Percentiles rank a stretch among this genome's conserved stretches.
phyloP scores from a whole-genome alignment of 2,113 vertebrate genomes.

The Aegithalos caudatus region DNA sequence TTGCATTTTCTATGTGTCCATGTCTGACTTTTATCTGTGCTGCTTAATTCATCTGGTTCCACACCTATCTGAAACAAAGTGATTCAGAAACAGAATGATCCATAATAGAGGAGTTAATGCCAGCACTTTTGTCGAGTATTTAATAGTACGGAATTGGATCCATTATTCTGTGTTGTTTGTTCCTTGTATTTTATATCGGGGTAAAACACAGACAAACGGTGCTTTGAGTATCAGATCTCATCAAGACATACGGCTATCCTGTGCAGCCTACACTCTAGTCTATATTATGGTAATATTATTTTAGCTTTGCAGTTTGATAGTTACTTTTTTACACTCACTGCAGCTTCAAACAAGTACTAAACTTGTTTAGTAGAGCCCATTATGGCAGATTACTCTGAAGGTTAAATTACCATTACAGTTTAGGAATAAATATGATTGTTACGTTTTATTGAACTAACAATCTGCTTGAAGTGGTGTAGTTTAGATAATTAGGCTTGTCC shows the following conservation, averaged over 20 bases:
- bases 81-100: neutral
- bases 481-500: neutral
- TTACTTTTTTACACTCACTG: neutral
- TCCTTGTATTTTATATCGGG: neutral
- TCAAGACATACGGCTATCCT: neutral
- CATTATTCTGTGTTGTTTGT: neutral
- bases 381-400: neutral
- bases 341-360: neutral
- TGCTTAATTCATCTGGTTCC: neutral
- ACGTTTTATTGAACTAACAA: neutral
- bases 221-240: neutral
- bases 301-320: neutral
- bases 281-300: neutral
- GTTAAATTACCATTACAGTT: neutral
- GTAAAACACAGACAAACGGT: neutral
- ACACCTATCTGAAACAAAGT: neutral
- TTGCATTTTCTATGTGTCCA: neutral
- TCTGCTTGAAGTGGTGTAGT: neutral
- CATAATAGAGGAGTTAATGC: neutral
- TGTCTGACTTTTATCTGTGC: neutral
- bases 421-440: neutral
- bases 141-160: neutral
- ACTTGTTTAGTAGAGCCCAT: neutral
- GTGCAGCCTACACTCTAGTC: neutral
- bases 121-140: neutral